Conservation (phyloP, 2,888 invertebrate species). For the Mantis religiosa region DNA sequence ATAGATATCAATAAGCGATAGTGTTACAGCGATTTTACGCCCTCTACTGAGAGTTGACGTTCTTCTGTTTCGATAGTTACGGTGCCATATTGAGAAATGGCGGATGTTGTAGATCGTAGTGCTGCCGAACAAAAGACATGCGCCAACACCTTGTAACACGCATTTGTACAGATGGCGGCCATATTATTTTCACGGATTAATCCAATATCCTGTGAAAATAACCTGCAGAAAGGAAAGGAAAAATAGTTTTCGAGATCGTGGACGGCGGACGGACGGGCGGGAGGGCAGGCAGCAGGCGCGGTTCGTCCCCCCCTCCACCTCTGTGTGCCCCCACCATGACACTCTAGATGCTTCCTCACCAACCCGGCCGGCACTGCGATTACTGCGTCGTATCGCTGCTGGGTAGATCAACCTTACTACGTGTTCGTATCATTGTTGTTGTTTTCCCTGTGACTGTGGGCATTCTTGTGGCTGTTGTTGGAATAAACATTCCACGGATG, state of each 20-base stretch:
- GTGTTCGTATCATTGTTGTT: neutral
- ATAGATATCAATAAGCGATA: no score
- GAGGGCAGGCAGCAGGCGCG: constrained; percentile 9
- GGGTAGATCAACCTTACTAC: neutral
- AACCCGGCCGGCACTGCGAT: constrained; percentile 2
- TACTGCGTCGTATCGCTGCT: constrained; percentile 10
- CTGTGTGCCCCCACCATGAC: neutral
- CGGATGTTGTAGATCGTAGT: neutral
- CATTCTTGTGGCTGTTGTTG: neutral
- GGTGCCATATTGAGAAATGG: neutral
- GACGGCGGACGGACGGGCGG: neutral
- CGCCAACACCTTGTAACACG: neutral
- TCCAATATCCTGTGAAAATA: neutral
- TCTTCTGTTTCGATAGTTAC: neutral
- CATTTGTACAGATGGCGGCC: neutral
- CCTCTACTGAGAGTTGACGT: no score
- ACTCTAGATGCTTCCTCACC: constrained; percentile 6
- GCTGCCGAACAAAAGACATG: neutral
- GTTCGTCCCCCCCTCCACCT: neutral
- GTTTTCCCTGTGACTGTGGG: neutral
- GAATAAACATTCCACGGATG: neutral
- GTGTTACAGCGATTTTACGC: no score
- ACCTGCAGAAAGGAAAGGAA: neutral
- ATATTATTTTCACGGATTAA: neutral
- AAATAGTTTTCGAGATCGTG: neutral